Conservation (phyloP, 2,797 vertebrate species). For the Tokudaia muenninki region DNA sequence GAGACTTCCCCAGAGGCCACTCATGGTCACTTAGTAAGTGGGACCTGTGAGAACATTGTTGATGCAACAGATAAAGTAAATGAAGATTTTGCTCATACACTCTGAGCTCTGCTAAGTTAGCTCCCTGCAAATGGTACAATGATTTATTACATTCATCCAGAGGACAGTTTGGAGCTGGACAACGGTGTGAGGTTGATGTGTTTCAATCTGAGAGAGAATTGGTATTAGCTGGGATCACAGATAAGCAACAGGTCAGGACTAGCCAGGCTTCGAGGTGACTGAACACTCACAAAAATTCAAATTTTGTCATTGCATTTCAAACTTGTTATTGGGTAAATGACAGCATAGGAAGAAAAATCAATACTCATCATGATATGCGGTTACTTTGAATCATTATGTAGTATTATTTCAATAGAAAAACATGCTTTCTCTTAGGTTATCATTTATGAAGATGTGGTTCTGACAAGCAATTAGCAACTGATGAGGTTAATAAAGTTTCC, state of each 20-base stretch:
- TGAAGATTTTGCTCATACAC: conserved; percentile 29
- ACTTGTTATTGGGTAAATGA: conserved; percentile 31
- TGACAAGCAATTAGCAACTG: not conserved
- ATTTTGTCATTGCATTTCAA: not conserved
- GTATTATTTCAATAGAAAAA: conserved; percentile 45
- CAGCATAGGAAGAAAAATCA: conserved; percentile 1
- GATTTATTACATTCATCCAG: conserved; percentile 32
- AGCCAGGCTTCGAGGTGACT: not conserved
- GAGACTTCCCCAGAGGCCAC: not conserved
- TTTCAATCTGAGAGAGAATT: conserved; percentile 19
- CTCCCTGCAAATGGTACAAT: conserved; percentile 37
- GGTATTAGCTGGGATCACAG: conserved; percentile 32
- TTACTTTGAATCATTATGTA: not conserved
- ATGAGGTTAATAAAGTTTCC: conserved; percentile 13
- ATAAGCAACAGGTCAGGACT: not conserved
- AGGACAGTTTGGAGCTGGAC: not conserved
- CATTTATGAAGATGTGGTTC: conserved; percentile 30
- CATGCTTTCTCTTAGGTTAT: not conserved
- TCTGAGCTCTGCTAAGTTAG: conserved; percentile 59
- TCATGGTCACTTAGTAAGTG: conserved; percentile 35
- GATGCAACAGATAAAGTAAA: conserved; percentile 40
- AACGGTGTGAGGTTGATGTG: not conserved
- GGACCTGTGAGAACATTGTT: not conserved
- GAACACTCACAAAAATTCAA: conserved; percentile 18
- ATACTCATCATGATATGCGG: not conserved